These are phyloP conservation scores for Timema cristinae DNA, from an alignment of 2,888 invertebrate species.

Conservation along the genomic window DNA sequence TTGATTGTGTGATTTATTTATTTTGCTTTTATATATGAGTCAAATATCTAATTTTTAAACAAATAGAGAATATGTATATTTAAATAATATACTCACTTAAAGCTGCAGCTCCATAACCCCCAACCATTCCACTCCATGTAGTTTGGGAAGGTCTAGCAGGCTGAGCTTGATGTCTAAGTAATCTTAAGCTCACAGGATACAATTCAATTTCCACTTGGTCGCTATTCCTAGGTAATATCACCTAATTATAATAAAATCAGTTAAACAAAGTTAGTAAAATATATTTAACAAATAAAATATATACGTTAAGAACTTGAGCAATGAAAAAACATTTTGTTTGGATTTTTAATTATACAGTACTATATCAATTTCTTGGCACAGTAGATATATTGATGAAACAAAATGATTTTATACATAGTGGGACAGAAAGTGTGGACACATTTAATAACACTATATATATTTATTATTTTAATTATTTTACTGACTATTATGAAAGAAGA, in stretches of 20 bases:
- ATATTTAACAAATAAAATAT: too few relatives aligned
- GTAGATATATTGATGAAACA: too few relatives aligned
- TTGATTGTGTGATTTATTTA: too few relatives aligned
- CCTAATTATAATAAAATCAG: slow-evolving; percentile 43
- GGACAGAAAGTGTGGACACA: too few relatives aligned
- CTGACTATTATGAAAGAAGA: too few relatives aligned
- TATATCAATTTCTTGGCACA: too few relatives aligned
- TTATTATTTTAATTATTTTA: too few relatives aligned
- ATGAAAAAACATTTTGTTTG: too few relatives aligned
- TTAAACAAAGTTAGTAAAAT: background rate
- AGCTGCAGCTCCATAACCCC: slow-evolving; percentile 60
- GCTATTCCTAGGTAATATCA: slow-evolving; percentile 65
- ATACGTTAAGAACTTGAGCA: too few relatives aligned
- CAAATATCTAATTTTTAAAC: background rate
- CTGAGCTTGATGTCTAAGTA: slow-evolving; percentile 64
- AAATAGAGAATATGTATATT: background rate
- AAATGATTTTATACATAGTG: too few relatives aligned
- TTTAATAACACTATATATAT: too few relatives aligned
- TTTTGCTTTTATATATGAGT: background rate
- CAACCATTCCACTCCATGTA: slow-evolving; percentile 50
- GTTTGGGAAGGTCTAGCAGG: slow-evolving; percentile 32
- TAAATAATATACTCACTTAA: slow-evolving; percentile 42
- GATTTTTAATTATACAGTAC: too few relatives aligned
- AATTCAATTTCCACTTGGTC: slow-evolving; percentile 73
- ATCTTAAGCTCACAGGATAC: slow-evolving; percentile 73